Evolutionary conservation across 2,888 invertebrate species (phyloP), one percentile per base, ranked within the genome.

Genomic region (Muscina levida): DNA sequence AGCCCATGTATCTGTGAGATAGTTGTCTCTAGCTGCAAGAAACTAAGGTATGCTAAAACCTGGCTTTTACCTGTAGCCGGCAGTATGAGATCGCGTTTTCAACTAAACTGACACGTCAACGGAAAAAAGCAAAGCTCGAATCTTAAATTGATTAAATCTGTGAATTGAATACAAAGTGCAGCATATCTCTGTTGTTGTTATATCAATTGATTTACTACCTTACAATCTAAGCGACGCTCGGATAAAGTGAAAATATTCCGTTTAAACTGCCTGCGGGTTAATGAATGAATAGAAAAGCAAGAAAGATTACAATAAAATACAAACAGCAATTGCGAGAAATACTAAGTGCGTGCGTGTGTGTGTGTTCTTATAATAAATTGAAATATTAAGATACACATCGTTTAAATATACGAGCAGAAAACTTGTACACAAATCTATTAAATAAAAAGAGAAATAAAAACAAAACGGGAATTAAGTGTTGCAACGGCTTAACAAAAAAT

Each of bases 51-150:
- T 59, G 77, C 53, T 71, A 67, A 82, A 71, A 78, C 68, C 72
- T 66, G 77, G 74, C 84, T 84, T 82, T 83, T 85, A 83, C 80
- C 26, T 59, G 76, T 74, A 84, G 77, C 75, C 83, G 85, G 84
- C 88, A 88, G 89, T 88, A 86, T 85, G 73, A 86, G 85, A 86
- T 88, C 87, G 88, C 88, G 87, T 83, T 88, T 84, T 83, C 72
- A 86, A 86, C 87, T 83, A 83, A 87, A 85, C 85, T 87, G 89
- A 88, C 88, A 88, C 89, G 88, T 88, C 86, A 86, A 84, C 88
- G 88, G 86, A 84, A 82, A 83, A 83, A 77, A 83, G 77, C 76
- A 82, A 80, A 80, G 78, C 42, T 39, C 42, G 39, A 10, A 19
- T 22, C 13, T 10, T 42, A 83, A 82, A 67, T 68, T 13, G 42